Evolutionary conservation across 2,888 invertebrate genomes (phyloP).

Genomic region (Biston stratarius): DNA sequence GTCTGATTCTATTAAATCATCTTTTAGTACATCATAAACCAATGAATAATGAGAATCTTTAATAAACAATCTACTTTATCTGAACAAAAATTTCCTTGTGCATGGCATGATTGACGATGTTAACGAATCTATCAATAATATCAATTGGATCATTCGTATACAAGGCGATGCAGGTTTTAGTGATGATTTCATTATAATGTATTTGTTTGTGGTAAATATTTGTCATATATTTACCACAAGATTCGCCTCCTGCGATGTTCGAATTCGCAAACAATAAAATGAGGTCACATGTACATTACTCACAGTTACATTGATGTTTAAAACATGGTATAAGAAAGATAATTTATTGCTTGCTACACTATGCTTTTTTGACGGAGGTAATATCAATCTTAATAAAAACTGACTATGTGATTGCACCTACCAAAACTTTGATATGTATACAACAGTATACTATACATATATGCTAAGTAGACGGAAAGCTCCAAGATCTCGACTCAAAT

Average conservation of each 20-base stretch:
- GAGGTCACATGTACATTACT: no score
- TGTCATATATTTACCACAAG: no score
- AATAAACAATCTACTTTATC: slow-evolving; percentile 19
- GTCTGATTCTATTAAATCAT: neutral
- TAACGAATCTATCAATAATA: slow-evolving; percentile 14
- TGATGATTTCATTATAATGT: no score
- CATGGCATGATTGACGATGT: slow-evolving; percentile 8
- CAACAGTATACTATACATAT: no score
- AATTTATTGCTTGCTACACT: neutral
- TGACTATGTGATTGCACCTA: neutral
- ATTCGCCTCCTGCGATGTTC: no score
- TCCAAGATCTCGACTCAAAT: no score
- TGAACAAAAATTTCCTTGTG: slow-evolving; percentile 23
- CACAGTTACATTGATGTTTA: no score
- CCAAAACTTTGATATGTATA: neutral
- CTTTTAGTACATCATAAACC: slow-evolving; percentile 8
- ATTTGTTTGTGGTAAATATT: no score
- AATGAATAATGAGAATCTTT: slow-evolving; percentile 17
- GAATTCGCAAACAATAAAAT: no score
- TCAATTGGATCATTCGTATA: slow-evolving; percentile 17
- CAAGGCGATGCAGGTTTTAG: neutral
- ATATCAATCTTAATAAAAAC: no score
- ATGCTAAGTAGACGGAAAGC: no score
- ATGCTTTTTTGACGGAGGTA: neutral
- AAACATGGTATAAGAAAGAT: no score